Conservation (phyloP, 1,140 invertebrate genomes). For the Eubasilissa regina region DNA sequence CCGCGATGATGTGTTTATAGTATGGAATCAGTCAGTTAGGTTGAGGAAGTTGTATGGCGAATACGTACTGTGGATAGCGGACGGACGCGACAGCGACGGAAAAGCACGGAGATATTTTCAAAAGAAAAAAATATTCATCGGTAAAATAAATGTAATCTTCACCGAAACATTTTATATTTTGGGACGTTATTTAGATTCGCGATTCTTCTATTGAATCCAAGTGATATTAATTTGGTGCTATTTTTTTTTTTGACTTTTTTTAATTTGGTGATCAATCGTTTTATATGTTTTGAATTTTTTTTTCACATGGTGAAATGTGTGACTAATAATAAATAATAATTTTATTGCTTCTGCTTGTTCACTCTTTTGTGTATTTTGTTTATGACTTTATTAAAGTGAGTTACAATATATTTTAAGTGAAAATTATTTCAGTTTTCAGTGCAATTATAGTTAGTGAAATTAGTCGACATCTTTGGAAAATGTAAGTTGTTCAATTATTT, state of each 20-base stretch:
- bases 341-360: too few relatives aligned
- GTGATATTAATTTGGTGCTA: conserved; percentile 3
- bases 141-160: too few relatives aligned
- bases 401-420: conserved; percentile 13
- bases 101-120: conserved; percentile 7
- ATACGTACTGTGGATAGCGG: conserved; percentile 45
- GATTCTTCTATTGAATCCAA: neutral
- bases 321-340: neutral
- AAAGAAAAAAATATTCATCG: conserved; percentile 1
- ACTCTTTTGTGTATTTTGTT: neutral
- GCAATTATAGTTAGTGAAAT: conserved; percentile 23
- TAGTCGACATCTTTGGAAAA: conserved; percentile 3
- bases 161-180: neutral
- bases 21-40: conserved; percentile 54
- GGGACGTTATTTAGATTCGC: neutral
- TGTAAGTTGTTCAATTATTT: conserved; percentile 17
- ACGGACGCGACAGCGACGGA: conserved; percentile 5
- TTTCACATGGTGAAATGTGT: conserved; percentile 23
- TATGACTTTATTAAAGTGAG: conserved; percentile 13
- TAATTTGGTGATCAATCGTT: neutral
- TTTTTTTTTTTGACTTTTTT: neutral
- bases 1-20: conserved; percentile 57
- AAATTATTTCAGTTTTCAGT: conserved; percentile 17
- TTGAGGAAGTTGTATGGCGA: conserved; percentile 51
- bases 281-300: too few relatives aligned